Conservation (phyloP, 2,888 invertebrate genomes). For the Mimumesa dahlbomi region DNA sequence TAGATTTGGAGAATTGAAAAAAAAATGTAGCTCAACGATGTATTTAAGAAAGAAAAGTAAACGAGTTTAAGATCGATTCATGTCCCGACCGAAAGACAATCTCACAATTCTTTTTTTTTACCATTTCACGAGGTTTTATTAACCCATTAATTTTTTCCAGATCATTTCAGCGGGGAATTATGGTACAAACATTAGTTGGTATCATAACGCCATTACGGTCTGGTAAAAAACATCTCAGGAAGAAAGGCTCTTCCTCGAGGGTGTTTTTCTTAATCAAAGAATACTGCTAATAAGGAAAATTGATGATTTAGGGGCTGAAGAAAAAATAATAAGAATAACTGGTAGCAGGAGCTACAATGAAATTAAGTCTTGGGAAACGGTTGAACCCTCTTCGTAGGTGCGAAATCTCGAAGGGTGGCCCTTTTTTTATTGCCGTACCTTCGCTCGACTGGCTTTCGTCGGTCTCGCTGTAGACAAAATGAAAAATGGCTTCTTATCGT, state of each 20-base stretch:
- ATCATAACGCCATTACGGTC: constrained; percentile 20
- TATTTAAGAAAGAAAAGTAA: too few species aligned
- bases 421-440: constrained; percentile 48
- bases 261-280: constrained; percentile 34
- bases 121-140: constrained; percentile 10
- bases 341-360: constrained; percentile 37
- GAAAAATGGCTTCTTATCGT: constrained; percentile 61
- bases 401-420: constrained; percentile 50
- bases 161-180: constrained; percentile 38
- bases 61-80: too few species aligned
- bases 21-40: too few species aligned
- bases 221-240: constrained; percentile 17
- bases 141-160: constrained; percentile 47
- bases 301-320: constrained; percentile 50
- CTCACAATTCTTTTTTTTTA: not conserved
- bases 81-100: not conserved
- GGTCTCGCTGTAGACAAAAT: constrained; percentile 43
- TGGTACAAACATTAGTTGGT: constrained; percentile 11
- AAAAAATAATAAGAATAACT: constrained; percentile 48
- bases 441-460: constrained; percentile 40
- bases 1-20: too few species aligned
- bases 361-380: constrained; percentile 54
- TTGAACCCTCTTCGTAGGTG: constrained; percentile 36
- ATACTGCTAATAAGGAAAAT: constrained; percentile 50
- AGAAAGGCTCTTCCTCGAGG: constrained; percentile 12